Evolutionary conservation across 1,140 invertebrate genomes (phyloP), one percentile per base, ranked within the genome.

Genomic region (Papilio aristodemus): DNA sequence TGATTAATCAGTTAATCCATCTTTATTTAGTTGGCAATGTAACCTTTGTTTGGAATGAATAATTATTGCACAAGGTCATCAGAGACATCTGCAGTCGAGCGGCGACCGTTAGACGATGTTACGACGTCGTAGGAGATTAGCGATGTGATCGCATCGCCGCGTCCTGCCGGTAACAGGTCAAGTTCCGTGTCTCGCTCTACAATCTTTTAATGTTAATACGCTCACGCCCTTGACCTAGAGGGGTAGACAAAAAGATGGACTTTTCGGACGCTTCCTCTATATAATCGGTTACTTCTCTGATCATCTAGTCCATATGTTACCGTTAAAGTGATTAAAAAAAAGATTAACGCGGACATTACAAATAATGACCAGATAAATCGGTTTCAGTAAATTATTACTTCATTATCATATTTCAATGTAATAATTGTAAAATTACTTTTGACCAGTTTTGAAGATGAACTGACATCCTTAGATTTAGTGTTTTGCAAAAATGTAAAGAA

Each of bases 81-180:
- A 22, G 10, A 19, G 19, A 54, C 19, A 8, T 54, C 11, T 22
- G 46, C 17, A 1, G 7, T 46, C 19, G 46, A 54, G 10, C 46
- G 13, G 10, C 5, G 10, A 11, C 17, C 17, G 46, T 54, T 22
- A 54, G 46, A 25, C 43, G 19, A 46, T 9, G 10, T 54, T 22
- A 25, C 46, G 43, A 46, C 43, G 19, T 22, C 19, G 46, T 19
- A 50, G 11, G 22, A 54, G 46, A 54, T 54, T 25, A 54, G 46
- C 46, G 46, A 22, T 50, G 2, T 22, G 27, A 11, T 54, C 17
- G 46, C 46, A 25, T 54, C 46, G 22, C 22, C 46, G 22, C 22
- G 22, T 54, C 46, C 46, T 54, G 46, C 19, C 9, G 46, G 27
- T 6, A 32, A 22, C 17, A 11, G 46, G 46, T 54, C 46, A 50